Evolutionary conservation across 2,797 vertebrate species (phyloP).

Genomic region (Spondyliosoma cantharus): DNA sequence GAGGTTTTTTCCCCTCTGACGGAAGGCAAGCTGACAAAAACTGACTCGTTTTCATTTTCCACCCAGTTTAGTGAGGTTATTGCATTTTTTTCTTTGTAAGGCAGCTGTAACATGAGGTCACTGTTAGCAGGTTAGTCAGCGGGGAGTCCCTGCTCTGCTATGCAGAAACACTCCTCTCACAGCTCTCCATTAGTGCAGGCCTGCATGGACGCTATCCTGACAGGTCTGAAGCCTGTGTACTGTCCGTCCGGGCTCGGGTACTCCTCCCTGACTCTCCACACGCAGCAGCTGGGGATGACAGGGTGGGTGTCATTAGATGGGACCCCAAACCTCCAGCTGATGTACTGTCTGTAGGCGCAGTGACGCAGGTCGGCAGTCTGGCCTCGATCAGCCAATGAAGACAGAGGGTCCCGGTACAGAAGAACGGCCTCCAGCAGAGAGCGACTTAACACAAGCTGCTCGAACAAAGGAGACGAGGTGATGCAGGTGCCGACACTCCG

Average conservation of each 20-base stretch:
- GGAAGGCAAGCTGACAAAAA: not conserved
- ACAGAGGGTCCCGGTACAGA: constrained; percentile 84
- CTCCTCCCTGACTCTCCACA: constrained; percentile 78
- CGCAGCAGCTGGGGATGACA: constrained; percentile 87
- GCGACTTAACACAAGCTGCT: constrained; percentile 78
- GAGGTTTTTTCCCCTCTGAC: constrained; percentile 20
- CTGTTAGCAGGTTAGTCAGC: constrained; percentile 14
- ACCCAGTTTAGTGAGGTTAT: not conserved
- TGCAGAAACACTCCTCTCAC: constrained; percentile 24
- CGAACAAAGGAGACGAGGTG: constrained; percentile 79
- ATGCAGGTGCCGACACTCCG: constrained; percentile 75
- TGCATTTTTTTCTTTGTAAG: constrained; percentile 4
- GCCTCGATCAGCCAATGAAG: constrained; percentile 15
- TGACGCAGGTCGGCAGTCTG: constrained; percentile 70
- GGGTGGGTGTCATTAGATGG: constrained; percentile 73
- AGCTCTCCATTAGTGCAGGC: constrained; percentile 19
- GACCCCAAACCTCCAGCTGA: constrained; percentile 86
- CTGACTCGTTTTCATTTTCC: not conserved
- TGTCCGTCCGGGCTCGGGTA: constrained; percentile 77
- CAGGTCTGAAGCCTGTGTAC: constrained; percentile 80
- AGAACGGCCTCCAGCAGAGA: constrained; percentile 78
- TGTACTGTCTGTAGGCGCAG: constrained; percentile 84
- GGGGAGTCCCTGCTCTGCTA: not conserved
- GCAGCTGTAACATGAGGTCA: not conserved
- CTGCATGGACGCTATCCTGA: constrained; percentile 9